Conservation (phyloP, 2,797 vertebrate species). For the Poecilia gillii region DNA sequence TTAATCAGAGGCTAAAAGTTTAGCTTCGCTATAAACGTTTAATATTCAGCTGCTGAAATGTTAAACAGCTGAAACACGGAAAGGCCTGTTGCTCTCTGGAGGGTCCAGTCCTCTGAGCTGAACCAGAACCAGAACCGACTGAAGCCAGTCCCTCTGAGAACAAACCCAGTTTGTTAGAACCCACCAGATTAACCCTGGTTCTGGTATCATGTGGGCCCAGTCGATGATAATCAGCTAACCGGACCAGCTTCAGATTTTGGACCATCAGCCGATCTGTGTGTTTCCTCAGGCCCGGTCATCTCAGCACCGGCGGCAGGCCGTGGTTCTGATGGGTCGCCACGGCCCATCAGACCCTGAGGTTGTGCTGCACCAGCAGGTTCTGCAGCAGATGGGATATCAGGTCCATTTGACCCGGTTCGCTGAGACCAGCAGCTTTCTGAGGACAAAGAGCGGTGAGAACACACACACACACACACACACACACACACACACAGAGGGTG, state of each 20-base stretch:
- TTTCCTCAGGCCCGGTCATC: conserved; percentile 67
- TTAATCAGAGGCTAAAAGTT: too few relatives aligned
- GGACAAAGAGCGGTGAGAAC: conserved; percentile 55
- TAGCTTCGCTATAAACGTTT: too few relatives aligned
- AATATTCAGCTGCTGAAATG: too few relatives aligned
- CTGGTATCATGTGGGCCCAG: neutral
- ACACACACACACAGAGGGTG: neutral
- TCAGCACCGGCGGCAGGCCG: conserved; percentile 46
- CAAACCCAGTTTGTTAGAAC: neutral
- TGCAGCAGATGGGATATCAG: conserved; percentile 79
- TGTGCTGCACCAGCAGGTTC: conserved; percentile 81
- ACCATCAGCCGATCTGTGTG: neutral
- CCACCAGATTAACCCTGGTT: neutral
- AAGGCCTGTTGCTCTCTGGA: too few relatives aligned
- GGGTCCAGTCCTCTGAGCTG: neutral
- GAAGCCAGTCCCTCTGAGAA: neutral
- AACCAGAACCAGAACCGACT: neutral
- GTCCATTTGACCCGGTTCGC: conserved; percentile 79
- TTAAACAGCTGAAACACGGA: too few relatives aligned
- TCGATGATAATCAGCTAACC: too few relatives aligned
- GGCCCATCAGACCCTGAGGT: conserved; percentile 74
- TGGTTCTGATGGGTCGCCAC: conserved; percentile 79
- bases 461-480: neutral
- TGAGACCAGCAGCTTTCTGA: conserved; percentile 63
- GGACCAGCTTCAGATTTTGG: neutral